These are phyloP conservation scores for Caenorhabditis tropicalis DNA, from an alignment of 1,140 invertebrate genomes.

Conservation along the genomic window DNA sequence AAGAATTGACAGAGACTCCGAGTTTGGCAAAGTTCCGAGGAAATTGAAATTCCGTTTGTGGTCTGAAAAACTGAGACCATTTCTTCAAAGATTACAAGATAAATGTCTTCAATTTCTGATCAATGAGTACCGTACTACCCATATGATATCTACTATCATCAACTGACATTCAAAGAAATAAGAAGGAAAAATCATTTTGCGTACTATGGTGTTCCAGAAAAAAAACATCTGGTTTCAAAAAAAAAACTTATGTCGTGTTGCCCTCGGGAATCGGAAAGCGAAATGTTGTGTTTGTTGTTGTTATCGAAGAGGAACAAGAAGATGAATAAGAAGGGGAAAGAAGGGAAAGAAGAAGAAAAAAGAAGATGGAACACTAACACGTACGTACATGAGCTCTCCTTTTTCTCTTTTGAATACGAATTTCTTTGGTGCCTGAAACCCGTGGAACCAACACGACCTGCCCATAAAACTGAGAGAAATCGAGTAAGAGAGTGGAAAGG, in stretches of 20 bases:
- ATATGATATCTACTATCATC: too few relatives aligned
- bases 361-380: constrained; percentile 34
- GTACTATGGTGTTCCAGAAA: constrained; percentile 27
- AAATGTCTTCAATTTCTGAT: too few relatives aligned
- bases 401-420: constrained; percentile 5
- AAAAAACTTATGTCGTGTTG: constrained; percentile 33
- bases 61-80: neutral
- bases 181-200: neutral
- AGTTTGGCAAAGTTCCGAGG: neutral
- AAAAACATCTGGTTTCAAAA: neutral
- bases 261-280: constrained; percentile 36
- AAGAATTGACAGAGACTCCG: neutral
- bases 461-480: constrained; percentile 19
- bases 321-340: constrained; percentile 2
- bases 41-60: neutral
- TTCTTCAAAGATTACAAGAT: neutral
- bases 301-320: neutral
- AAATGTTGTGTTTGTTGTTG: constrained; percentile 36
- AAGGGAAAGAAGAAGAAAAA: neutral
- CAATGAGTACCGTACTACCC: too few relatives aligned
- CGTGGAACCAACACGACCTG: neutral
- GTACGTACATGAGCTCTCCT: constrained; percentile 24
- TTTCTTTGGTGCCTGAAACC: neutral
- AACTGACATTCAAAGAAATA: too few relatives aligned
- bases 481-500: neutral